Conservation (phyloP, 2,113 vertebrate genomes). For the Bathybates hornii region DNA sequence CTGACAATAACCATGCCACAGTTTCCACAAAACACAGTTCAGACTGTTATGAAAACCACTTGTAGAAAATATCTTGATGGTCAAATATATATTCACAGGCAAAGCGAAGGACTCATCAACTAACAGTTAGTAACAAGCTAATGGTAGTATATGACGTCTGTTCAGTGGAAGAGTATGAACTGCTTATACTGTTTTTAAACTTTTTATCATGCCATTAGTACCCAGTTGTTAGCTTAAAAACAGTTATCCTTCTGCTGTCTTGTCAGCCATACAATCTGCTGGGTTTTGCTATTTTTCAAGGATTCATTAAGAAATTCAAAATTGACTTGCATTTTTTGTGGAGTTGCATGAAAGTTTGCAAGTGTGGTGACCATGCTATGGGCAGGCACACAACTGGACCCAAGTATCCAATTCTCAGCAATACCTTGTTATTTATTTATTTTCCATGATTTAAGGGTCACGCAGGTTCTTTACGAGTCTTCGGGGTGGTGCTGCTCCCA, state of each 20-base stretch:
- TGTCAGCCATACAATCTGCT: background rate
- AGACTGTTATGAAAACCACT: background rate
- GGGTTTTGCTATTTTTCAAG: background rate
- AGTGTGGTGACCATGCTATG: background rate
- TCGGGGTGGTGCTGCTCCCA: background rate
- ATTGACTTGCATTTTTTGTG: background rate
- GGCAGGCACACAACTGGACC: background rate
- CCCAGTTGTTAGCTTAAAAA: background rate
- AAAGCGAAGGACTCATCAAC: background rate
- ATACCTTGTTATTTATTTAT: background rate
- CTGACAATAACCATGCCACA: background rate
- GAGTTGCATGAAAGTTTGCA: background rate
- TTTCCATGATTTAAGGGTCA: background rate
- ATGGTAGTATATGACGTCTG: background rate
- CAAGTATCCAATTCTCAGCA: background rate
- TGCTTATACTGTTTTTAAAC: background rate
- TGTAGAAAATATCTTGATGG: background rate
- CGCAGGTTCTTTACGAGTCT: background rate
- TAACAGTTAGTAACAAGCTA: background rate
- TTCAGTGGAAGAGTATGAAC: background rate
- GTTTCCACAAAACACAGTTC: background rate
- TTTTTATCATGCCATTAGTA: background rate
- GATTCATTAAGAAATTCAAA: background rate
- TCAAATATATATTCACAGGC: background rate
- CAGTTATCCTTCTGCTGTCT: background rate